These are phyloP conservation scores for Columba livia DNA, from an alignment of 2,113 vertebrate species.

Conservation along the genomic window DNA sequence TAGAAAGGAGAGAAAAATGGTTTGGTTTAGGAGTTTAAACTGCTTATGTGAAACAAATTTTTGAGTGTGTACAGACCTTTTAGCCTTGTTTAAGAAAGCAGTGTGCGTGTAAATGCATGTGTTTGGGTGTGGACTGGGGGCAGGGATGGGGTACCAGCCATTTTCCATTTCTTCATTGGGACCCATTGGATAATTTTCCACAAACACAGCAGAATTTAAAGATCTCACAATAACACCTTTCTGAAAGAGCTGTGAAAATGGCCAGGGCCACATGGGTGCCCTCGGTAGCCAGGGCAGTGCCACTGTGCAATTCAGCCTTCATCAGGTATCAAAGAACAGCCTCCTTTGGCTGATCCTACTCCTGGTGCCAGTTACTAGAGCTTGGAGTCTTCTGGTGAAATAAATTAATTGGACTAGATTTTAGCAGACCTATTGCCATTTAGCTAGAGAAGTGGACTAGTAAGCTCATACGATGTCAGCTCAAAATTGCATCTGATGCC, in stretches of 20 bases:
- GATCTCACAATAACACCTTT: neutral
- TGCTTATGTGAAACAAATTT: neutral
- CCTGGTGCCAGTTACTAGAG: neutral
- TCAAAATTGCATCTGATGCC: neutral
- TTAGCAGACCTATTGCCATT: neutral
- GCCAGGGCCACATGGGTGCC: neutral
- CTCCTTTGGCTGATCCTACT: neutral
- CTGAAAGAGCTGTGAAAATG: neutral
- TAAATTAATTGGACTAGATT: neutral
- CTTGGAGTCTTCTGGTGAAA: neutral
- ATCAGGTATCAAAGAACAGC: neutral
- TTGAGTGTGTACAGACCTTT: neutral
- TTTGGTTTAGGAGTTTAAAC: neutral
- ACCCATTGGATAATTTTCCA: neutral
- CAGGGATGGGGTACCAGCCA: neutral
- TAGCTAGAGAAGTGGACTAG: neutral
- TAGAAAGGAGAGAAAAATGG: neutral
- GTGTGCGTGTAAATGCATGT: neutral
- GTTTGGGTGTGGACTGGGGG: neutral
- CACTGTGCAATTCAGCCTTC: neutral
- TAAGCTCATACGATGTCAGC: neutral
- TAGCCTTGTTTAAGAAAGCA: neutral
- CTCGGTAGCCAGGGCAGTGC: neutral
- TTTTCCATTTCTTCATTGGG: neutral
- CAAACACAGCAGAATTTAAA: neutral